These are phyloP conservation scores for Anomalospiza imberbis DNA, from an alignment of 2,797 vertebrate genomes.

Conservation along the genomic window DNA sequence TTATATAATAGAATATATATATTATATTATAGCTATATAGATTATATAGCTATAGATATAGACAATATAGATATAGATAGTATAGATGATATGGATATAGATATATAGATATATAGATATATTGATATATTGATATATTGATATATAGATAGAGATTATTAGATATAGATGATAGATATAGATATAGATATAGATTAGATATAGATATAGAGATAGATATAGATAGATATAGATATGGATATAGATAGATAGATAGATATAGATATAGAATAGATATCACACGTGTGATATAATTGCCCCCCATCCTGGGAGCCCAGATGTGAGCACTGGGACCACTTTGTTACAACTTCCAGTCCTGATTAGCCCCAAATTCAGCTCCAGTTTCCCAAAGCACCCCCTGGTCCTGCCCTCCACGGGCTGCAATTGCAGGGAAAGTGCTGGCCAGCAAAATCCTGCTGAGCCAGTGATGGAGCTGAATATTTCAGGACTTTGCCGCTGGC, in stretches of 20 bases:
- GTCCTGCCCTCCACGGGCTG: not conserved
- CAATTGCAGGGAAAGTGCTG: not conserved
- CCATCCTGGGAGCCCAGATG: not conserved
- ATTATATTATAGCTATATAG: too few relatives aligned
- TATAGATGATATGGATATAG: too few relatives aligned
- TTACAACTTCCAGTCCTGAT: not conserved
- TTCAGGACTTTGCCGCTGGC: conserved; percentile 27
- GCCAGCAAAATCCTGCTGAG: conserved; percentile 28
- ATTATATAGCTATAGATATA: too few relatives aligned
- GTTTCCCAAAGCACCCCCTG: not conserved
- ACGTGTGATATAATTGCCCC: not conserved
- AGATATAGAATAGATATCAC: not conserved
- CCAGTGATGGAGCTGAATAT: conserved; percentile 44
- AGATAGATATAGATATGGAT: too few relatives aligned
- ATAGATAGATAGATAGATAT: not conserved
- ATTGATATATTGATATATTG: too few relatives aligned
- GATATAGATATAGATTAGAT: too few relatives aligned
- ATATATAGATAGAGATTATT: too few relatives aligned
- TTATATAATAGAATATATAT: too few relatives aligned
- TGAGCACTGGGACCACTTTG: not conserved
- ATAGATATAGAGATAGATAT: too few relatives aligned
- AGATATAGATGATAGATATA: too few relatives aligned
- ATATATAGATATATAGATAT: too few relatives aligned
- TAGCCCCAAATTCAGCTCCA: not conserved
- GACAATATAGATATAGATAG: too few relatives aligned